phyloP scores from a whole-genome alignment of 2,113 vertebrate genomes.

The Amazona guildingii region DNA sequence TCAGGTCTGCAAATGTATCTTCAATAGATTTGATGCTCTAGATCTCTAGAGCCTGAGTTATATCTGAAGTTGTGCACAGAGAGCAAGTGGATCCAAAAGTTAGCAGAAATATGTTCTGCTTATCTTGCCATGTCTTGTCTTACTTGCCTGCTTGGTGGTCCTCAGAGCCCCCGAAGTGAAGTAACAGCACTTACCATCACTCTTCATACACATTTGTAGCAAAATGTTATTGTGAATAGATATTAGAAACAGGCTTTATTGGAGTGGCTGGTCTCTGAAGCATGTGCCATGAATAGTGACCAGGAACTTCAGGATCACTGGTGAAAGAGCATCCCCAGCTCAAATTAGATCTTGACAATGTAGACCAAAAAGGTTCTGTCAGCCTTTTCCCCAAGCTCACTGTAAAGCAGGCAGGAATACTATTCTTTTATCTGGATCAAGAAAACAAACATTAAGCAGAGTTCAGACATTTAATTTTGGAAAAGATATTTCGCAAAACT shows the following conservation, averaged over 20 bases:
- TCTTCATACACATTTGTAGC: not conserved
- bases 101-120: not conserved
- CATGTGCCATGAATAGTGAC: not conserved
- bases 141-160: not conserved
- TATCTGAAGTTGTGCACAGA: not conserved
- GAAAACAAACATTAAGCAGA: not conserved
- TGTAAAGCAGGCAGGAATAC: not conserved
- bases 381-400: not conserved
- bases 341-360: not conserved
- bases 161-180: not conserved
- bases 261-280: not conserved
- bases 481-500: not conserved
- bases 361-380: not conserved
- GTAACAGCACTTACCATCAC: not conserved
- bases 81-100: not conserved
- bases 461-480: not conserved
- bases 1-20: not conserved
- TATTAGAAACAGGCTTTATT: not conserved
- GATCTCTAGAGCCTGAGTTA: not conserved
- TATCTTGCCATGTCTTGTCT: not conserved
- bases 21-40: not conserved
- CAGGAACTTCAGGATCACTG: not conserved
- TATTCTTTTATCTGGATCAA: not conserved
- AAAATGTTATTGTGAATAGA: not conserved
- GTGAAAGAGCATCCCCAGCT: not conserved